Evolutionary conservation across 2,797 vertebrate species (phyloP), one percentile per base, ranked within the genome.

Genomic region (Trachops cirrhosus): DNA sequence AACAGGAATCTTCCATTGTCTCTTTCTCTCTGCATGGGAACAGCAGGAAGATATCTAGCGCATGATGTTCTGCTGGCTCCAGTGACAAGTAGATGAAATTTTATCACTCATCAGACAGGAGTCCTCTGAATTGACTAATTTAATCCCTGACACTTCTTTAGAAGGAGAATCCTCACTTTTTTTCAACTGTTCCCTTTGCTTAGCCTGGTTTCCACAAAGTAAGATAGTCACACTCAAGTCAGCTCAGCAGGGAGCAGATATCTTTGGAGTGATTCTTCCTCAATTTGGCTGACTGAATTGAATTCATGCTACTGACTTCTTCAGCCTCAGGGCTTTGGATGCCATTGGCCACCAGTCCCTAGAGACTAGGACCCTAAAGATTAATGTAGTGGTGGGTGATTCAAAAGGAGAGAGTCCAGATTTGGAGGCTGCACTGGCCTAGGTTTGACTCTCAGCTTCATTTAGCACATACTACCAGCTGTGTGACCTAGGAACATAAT

Each of bases 61-160:
- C 77, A 89, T 77, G 91, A 14, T 68, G 39, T 93, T 68, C 92
- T 96, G 29, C 83, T 67, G 71, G 84, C 44, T 92, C 67, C 46
- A 6, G 62, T 54, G 80, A 94, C 96, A 89, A 89, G 84, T 9
- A 78, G 89, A 85, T n/a, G 52, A 95, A 95, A 94, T 89, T 71
- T 80, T 87, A 94, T 85, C 89, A 78, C 62, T 93, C 3, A 1
- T 89, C 74, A 4, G 2, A 93, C 78, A 82, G 75, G 67, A 94
- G 75, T 64, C 77, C 91, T 93, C 75, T 77, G 89, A 93, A 95
- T 89, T 73, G 93, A 92, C 95, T 94, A 57, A 86, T 96, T 83
- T 83, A 95, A 93, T 88, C 87, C 97, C 90, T 0, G 5, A 84
- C 88, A 92, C 70, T 96, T 95, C 96, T 95, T 97, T 85, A 91